These are phyloP conservation scores for Cheilosia vulpina DNA, from an alignment of 2,888 invertebrate species.

Conservation along the genomic window DNA sequence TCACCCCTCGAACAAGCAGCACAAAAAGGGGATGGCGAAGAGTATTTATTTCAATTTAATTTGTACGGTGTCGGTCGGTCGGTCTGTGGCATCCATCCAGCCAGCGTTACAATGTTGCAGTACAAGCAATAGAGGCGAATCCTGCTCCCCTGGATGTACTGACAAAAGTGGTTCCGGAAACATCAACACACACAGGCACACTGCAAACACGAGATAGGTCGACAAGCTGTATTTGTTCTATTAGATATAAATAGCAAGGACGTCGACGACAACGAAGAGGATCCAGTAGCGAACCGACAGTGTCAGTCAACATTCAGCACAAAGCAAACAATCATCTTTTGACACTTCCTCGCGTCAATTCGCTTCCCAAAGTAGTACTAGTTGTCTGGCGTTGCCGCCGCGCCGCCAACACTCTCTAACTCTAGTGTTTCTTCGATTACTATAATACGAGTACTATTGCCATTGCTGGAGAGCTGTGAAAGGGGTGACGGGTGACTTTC, in stretches of 20 bases:
- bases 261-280: conserved; percentile 4
- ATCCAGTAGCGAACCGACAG: conserved; percentile 23
- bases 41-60: conserved; percentile 71
- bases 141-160: conserved; percentile 10
- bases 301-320: conserved; percentile 38
- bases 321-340: conserved; percentile 69
- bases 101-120: conserved; percentile 21
- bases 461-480: conserved; percentile 15
- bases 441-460: conserved; percentile 25
- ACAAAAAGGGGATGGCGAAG: neutral
- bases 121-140: conserved; percentile 44
- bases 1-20: conserved; percentile 19
- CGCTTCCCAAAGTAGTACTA: conserved; percentile 49
- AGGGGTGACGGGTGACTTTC: conserved; percentile 60
- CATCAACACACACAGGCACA: conserved; percentile 17
- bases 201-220: neutral
- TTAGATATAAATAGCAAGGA: conserved; percentile 57
- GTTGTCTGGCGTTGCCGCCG: conserved; percentile 11
- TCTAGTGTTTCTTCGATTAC: conserved; percentile 58
- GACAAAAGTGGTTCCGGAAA: conserved; percentile 41
- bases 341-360: conserved; percentile 62
- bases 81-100: conserved; percentile 27
- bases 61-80: conserved; percentile 28
- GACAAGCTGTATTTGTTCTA: conserved; percentile 46
- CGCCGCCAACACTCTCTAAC: conserved; percentile 1